Evolutionary conservation across 1,140 invertebrate genomes (phyloP).

Genomic region (Rhyzopertha dominica): DNA sequence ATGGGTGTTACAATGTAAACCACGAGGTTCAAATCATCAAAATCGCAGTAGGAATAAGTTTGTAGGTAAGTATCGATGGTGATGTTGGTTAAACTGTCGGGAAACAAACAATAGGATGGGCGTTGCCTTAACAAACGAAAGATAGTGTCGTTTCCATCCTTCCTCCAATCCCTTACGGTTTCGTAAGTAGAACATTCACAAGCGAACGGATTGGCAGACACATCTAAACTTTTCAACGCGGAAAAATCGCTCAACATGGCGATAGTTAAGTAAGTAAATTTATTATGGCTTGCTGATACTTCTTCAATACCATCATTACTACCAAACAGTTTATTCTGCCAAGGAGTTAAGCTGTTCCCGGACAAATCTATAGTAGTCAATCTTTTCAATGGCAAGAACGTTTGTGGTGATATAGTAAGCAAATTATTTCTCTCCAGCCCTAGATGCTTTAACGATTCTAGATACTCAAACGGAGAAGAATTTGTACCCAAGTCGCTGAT

Average conservation of each 20-base stretch:
- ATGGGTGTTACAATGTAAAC: too few relatives aligned
- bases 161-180: constrained; percentile 42
- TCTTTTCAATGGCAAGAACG: constrained; percentile 45
- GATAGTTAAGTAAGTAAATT: constrained; percentile 49
- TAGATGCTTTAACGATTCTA: constrained; percentile 49
- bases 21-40: too few relatives aligned
- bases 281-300: constrained; percentile 49
- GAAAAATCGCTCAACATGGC: constrained; percentile 54
- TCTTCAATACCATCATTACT: constrained; percentile 39
- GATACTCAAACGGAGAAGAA: constrained; percentile 48
- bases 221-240: constrained; percentile 45
- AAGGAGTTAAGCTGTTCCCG: constrained; percentile 48
- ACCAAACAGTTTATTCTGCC: constrained; percentile 48
- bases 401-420: constrained; percentile 42
- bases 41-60: too few relatives aligned
- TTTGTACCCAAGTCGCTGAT: constrained; percentile 45
- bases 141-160: too few relatives aligned
- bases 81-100: too few relatives aligned
- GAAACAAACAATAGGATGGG: too few relatives aligned
- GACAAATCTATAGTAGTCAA: constrained; percentile 48
- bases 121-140: too few relatives aligned
- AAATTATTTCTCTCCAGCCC: constrained; percentile 49
- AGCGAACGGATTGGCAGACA: constrained; percentile 51
- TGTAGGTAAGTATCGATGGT: too few relatives aligned
- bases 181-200: constrained; percentile 51